These are phyloP conservation scores for Anthophora plumipes DNA, from an alignment of 2,888 invertebrate species.

Conservation along the genomic window DNA sequence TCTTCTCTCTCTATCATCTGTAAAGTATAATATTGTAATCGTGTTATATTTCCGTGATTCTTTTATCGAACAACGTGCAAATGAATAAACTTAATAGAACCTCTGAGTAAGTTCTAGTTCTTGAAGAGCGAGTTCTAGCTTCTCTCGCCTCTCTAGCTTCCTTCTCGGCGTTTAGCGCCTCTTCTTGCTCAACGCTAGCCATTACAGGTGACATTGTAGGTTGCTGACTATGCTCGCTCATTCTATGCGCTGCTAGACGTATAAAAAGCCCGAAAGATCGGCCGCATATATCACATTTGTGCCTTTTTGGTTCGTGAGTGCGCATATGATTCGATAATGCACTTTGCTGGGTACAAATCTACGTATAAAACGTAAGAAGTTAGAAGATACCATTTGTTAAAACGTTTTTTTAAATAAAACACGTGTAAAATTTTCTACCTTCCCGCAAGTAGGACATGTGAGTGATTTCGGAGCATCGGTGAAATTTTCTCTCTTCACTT, in stretches of 20 bases:
- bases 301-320: slow-evolving; percentile 80
- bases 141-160: slow-evolving; percentile 78
- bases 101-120: slow-evolving; percentile 72
- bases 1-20: slow-evolving; percentile 72
- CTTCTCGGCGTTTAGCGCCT: slow-evolving; percentile 78
- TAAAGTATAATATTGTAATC: slow-evolving; percentile 16
- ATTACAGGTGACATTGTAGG: slow-evolving; percentile 72
- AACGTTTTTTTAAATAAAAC: background rate
- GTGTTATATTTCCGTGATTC: background rate
- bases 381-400: slow-evolving; percentile 9
- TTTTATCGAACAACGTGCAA: background rate
- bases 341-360: slow-evolving; percentile 81
- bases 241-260: slow-evolving; percentile 77
- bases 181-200: slow-evolving; percentile 79
- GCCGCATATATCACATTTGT: slow-evolving; percentile 80
- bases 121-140: slow-evolving; percentile 68
- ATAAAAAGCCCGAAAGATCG: slow-evolving; percentile 79
- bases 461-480: slow-evolving; percentile 74
- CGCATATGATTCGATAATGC: slow-evolving; percentile 82
- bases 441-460: slow-evolving; percentile 79
- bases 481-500: slow-evolving; percentile 70
- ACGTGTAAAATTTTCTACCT: slow-evolving; percentile 64
- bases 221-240: slow-evolving; percentile 77
- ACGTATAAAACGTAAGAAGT: background rate
- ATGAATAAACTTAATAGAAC: slow-evolving; percentile 44